Evolutionary conservation across 2,113 vertebrate species (phyloP).

Genomic region (Antechinus stuartii): DNA sequence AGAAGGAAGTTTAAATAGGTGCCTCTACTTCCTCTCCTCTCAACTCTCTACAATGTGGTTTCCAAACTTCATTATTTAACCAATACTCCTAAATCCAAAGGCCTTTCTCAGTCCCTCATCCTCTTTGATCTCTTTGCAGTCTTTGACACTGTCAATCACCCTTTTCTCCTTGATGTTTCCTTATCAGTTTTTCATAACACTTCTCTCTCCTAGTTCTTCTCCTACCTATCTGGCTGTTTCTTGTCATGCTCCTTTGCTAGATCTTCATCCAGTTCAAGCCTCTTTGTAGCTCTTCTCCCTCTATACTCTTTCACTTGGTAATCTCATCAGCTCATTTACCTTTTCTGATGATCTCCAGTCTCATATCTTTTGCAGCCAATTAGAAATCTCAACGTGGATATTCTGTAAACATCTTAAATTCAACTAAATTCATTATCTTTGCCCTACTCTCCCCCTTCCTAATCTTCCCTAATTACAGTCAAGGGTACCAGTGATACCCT

Average conservation of each 20-base stretch:
- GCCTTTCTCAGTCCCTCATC: background rate
- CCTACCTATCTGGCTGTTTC: background rate
- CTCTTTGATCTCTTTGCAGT: background rate
- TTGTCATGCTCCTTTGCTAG: background rate
- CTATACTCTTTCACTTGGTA: background rate
- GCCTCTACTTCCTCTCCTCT: too few species aligned
- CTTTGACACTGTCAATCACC: background rate
- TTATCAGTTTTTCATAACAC: background rate
- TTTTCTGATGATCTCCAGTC: background rate
- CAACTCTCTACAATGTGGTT: too few species aligned
- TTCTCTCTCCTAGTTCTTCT: background rate
- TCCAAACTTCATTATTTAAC: too few species aligned
- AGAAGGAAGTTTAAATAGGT: too few species aligned
- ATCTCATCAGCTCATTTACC: background rate
- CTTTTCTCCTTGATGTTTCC: too few species aligned
- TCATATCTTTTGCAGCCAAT: background rate
- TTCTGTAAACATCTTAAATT: background rate
- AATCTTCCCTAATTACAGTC: background rate
- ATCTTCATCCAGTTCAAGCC: background rate
- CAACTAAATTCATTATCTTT: background rate
- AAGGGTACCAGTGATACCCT: background rate
- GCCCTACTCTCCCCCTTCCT: background rate
- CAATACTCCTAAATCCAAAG: too few species aligned
- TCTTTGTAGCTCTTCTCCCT: background rate
- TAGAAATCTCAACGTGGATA: background rate